A percentile compares a stretch with the other conserved stretches of the same genome.
Evolutionary conservation across 2,888 invertebrate species (phyloP).

Genomic region (Thecophora atra): DNA sequence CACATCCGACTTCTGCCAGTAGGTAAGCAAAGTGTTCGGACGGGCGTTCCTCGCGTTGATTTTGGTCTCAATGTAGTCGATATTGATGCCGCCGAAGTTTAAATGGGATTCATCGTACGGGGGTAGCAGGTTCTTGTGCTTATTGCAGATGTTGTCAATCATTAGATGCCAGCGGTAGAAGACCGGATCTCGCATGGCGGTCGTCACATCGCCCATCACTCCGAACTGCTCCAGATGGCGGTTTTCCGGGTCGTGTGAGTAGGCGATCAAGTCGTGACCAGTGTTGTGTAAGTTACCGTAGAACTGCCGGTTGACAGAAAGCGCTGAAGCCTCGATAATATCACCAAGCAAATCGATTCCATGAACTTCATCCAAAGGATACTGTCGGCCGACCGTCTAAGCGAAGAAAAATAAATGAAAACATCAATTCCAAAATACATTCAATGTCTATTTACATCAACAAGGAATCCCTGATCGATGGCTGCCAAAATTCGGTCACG

Average conservation of each 20-base stretch:
- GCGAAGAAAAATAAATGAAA: neutral
- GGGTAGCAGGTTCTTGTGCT: slow-evolving; percentile 73
- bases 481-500: slow-evolving; percentile 78
- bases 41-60: slow-evolving; percentile 46
- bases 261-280: slow-evolving; percentile 81
- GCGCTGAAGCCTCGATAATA: slow-evolving; percentile 76
- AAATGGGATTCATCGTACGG: slow-evolving; percentile 67
- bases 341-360: slow-evolving; percentile 85
- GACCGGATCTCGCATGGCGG: slow-evolving; percentile 86
- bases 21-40: slow-evolving; percentile 73
- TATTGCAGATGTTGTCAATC: slow-evolving; percentile 79
- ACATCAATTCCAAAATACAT: neutral
- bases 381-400: slow-evolving; percentile 52
- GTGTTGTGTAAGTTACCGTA: slow-evolving; percentile 86
- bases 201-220: slow-evolving; percentile 83
- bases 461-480: slow-evolving; percentile 75
- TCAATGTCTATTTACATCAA: slow-evolving; percentile 67
- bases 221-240: slow-evolving; percentile 75
- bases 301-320: slow-evolving; percentile 74
- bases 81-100: slow-evolving; percentile 48
- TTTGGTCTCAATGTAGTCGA: slow-evolving; percentile 43
- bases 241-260: slow-evolving; percentile 82
- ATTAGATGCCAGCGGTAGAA: slow-evolving; percentile 88
- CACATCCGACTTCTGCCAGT: slow-evolving; percentile 82
- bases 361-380: slow-evolving; percentile 63